Evolutionary conservation across 2,888 invertebrate species (phyloP), one percentile per base, ranked within the genome.

Genomic region (Ornithoptera priamus): DNA sequence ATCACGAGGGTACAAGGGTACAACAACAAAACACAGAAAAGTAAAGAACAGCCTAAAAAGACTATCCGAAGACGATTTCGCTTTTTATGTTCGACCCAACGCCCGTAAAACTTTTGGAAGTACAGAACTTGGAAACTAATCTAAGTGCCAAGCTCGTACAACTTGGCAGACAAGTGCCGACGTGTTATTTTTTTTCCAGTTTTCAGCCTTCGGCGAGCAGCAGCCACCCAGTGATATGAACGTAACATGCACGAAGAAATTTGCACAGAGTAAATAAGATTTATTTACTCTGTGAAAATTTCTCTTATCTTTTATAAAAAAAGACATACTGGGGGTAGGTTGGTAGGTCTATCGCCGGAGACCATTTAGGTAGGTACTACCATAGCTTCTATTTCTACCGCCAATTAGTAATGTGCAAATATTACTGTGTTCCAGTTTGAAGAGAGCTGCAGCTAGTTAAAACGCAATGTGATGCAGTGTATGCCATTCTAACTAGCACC

Each of bases 131-230:
- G 79, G 74, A 82, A 90, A 92, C 89, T 90, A 92, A 92, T 91
- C 90, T 91, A 90, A 90, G 88, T 90, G 88, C 81, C 78, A 77
- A 76, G 78, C 78, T 77, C 68, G 86, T 82, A 84, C 86, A 89
- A 90, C 83, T 90, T 89, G 85, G 85, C 84, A 89, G 89, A 89
- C 88, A 88, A 89, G 89, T 88, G 87, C 81, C 83, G 85, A 85
- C 85, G 86, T 84, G 83, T 78, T 67, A 71, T 79, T 71, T 72
- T 81, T 85, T 86, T 87, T 88, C 86, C 78, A 80, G 78, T 83
- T 86, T 85, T 81, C 83, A 81, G 79, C 82, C 83, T 84, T 84
- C 84, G 81, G 76, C 78, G 81, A 80, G 81, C 81, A 73, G 79
- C 82, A 76, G 77, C 82, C 78, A 81, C 77, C 80, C 83, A 83